Evolutionary conservation across 1,140 invertebrate genomes (phyloP), one percentile per base, ranked within the genome.

Genomic region (Campodea augens): DNA sequence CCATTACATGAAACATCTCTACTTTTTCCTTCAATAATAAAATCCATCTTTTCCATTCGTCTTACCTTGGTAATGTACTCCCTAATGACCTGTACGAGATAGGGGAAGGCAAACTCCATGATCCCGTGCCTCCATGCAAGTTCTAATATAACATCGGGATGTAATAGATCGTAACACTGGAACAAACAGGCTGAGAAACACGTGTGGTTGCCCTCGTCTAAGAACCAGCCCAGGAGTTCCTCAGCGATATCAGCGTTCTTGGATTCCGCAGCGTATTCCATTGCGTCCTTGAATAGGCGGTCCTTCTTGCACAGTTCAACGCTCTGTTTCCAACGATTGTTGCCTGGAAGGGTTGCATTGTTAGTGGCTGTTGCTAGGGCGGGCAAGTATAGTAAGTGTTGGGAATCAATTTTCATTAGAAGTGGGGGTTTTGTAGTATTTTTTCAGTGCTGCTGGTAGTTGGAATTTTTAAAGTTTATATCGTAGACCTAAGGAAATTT

Each of bases 251-350:
- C 95, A 22, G 86, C 70, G 62, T 93, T 89, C 53, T 89, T 81
- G 5, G 91, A 97, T 68, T 99, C 96, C 5, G 91, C 80, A 13
- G 95, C 95, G 64, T 98, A 99, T 59, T 95, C 91, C 92, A 99
- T 99, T 1, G 95, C 91, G 70, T 99, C 96, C 69, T 77, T 88
- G 66, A 93, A 98, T 24, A 98, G 66, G 54, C 88, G 75, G 62
- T 98, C 95, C 63, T 95, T 96, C 67, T 99, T 99, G 71, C 96
- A 99, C 36, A 99, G 69, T 62, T 98, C 95, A 41, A 99, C 92
- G 37, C 89, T 93, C 61, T 99, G 95, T 67, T 97, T 98, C 95
- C 95, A 99, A 62, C 95, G 75, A 64, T 99, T 98, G 67, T 98
- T 98, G 50, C 93, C 91, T n/a, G n/a, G n/a, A n/a, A n/a, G n/a